Conservation (phyloP, 2,113 vertebrate genomes). For the Saguinus imperator region DNA sequence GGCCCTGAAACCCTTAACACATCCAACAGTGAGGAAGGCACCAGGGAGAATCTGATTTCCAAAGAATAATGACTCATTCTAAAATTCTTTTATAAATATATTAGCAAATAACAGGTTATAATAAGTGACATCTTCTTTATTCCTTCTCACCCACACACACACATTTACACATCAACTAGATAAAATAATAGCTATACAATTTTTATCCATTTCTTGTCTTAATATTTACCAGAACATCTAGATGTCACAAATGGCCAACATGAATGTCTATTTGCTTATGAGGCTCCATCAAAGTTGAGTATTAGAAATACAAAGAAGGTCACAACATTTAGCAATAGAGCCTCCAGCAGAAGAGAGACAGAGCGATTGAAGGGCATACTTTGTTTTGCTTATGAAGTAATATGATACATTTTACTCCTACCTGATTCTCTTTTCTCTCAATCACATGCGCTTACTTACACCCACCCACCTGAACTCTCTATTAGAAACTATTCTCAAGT, state of each 20-base stretch:
- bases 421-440: not conserved
- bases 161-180: not conserved
- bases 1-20: constrained; percentile 57
- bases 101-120: constrained; percentile 53
- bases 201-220: constrained; percentile 1
- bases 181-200: not conserved
- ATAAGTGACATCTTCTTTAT: not conserved
- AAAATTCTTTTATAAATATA: constrained; percentile 50
- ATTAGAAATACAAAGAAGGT: constrained; percentile 7
- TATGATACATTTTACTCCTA: not conserved
- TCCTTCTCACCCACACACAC: not conserved
- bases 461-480: not conserved
- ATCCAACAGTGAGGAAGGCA: constrained; percentile 7
- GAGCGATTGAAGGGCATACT: not conserved
- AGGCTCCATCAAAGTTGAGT: not conserved
- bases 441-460: not conserved
- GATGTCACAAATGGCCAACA: not conserved
- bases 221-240: constrained; percentile 16
- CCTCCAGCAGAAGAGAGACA: not conserved
- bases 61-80: constrained; percentile 66
- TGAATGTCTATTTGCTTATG: not conserved
- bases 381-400: constrained; percentile 44
- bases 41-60: constrained; percentile 62
- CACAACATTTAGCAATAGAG: constrained; percentile 20
- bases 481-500: not conserved